Conservation (phyloP, 2,797 vertebrate species). For the Pipistrellus pygmaeus region DNA sequence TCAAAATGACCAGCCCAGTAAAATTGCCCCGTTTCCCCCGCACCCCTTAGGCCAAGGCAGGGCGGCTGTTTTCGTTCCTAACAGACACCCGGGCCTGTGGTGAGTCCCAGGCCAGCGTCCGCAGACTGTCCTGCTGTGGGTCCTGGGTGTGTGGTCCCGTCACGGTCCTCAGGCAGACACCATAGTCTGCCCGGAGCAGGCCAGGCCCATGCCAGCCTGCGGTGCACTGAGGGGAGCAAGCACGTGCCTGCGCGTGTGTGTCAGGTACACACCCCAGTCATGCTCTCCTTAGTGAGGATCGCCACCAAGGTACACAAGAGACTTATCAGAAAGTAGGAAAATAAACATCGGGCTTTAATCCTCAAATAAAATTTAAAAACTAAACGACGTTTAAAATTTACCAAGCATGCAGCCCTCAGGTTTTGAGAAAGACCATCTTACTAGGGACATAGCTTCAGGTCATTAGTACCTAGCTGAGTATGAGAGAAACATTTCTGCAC, state of each 20-base stretch:
- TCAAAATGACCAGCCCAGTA: not conserved
- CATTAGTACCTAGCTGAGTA: not conserved
- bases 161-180: fast-evolving
- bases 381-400: not conserved
- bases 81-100: not conserved
- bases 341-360: slow-evolving; percentile 63
- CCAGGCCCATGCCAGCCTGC: not conserved
- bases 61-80: fast-evolving
- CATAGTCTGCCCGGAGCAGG: no score
- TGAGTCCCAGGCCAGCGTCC: not conserved
- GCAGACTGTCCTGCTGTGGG: not conserved
- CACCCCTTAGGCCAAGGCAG: fast-evolving
- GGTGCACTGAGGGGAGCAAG: not conserved
- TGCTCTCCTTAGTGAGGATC: no score
- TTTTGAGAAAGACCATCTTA: slow-evolving; percentile 1
- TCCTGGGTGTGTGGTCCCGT: not conserved
- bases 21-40: fast-evolving
- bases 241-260: fast-evolving
- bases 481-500: not conserved
- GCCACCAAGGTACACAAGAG: not conserved
- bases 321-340: slow-evolving; percentile 31
- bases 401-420: not conserved
- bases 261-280: no score
- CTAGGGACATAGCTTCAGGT: not conserved
- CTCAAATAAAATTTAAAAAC: slow-evolving; percentile 30